phyloP scores from a whole-genome alignment of 1,140 invertebrate genomes.

The Hormaphis cornu region DNA sequence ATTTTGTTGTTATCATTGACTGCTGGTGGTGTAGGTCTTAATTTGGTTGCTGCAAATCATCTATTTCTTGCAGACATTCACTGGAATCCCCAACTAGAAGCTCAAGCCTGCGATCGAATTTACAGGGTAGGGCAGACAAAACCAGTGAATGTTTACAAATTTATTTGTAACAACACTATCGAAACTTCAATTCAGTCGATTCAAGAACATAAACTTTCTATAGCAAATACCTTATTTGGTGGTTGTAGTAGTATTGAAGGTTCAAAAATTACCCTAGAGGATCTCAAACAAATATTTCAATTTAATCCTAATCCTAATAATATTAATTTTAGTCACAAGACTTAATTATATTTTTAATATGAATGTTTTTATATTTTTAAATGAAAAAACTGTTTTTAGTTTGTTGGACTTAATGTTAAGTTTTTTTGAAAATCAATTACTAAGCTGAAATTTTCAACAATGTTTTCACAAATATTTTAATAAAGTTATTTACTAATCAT shows the following conservation, averaged over 20 bases:
- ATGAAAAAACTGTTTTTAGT: too few species aligned
- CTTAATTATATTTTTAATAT: too few species aligned
- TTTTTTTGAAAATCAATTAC: too few species aligned
- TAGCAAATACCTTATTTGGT: slow-evolving; percentile 67
- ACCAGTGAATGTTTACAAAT: slow-evolving; percentile 73
- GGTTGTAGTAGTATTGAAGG: slow-evolving; percentile 49
- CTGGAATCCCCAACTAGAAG: slow-evolving; percentile 91
- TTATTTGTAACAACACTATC: slow-evolving; percentile 71
- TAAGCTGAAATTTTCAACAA: too few species aligned
- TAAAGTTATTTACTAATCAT: too few species aligned
- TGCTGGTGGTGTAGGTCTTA: slow-evolving; percentile 84
- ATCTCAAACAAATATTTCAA: slow-evolving; percentile 68
- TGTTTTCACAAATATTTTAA: too few species aligned
- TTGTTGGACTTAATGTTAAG: too few species aligned
- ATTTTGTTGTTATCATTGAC: slow-evolving; percentile 68
- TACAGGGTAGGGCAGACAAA: slow-evolving; percentile 81
- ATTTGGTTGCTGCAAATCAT: slow-evolving; percentile 82
- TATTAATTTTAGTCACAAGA: too few species aligned
- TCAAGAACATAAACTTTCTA: slow-evolving; percentile 66
- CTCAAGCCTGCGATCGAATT: slow-evolving; percentile 83
- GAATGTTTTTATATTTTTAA: too few species aligned
- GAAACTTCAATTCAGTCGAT: slow-evolving; percentile 71
- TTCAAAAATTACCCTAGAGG: slow-evolving; percentile 62
- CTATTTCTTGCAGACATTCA: slow-evolving; percentile 81
- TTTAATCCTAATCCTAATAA: slow-evolving; percentile 43